Conservation (phyloP, 1,140 invertebrate species). For the Trypoxylus dichotomus region DNA sequence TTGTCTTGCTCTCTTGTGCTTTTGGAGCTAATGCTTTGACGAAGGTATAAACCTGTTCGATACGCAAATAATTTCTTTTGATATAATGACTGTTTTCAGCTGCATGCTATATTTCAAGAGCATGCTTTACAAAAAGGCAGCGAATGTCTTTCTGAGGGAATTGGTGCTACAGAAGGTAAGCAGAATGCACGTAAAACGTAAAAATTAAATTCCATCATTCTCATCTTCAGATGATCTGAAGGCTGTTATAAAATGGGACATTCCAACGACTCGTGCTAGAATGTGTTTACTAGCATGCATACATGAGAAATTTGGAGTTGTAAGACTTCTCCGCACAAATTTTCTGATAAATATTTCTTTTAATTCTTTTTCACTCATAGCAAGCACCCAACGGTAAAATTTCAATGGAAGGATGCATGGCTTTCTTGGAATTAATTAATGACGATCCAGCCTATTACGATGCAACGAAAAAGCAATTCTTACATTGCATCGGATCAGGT, state of each 20-base stretch:
- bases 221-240: neutral
- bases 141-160: neutral
- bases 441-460: neutral
- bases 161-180: neutral
- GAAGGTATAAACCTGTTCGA: neutral
- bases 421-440: neutral
- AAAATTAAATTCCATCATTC: neutral
- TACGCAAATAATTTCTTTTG: neutral
- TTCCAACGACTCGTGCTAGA: neutral
- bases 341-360: neutral
- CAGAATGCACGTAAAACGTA: neutral
- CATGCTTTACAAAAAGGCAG: neutral
- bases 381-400: neutral
- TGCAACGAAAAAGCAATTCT: neutral
- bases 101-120: neutral
- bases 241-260: neutral
- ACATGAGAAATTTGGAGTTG: slow-evolving; percentile 1
- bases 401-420: neutral
- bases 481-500: neutral
- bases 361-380: neutral
- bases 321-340: neutral
- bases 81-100: neutral
- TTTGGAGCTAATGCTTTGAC: neutral
- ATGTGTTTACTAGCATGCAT: neutral
- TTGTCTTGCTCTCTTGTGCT: neutral